Evolutionary conservation across 2,888 invertebrate species (phyloP).

Genomic region (Anaspis maculata): DNA sequence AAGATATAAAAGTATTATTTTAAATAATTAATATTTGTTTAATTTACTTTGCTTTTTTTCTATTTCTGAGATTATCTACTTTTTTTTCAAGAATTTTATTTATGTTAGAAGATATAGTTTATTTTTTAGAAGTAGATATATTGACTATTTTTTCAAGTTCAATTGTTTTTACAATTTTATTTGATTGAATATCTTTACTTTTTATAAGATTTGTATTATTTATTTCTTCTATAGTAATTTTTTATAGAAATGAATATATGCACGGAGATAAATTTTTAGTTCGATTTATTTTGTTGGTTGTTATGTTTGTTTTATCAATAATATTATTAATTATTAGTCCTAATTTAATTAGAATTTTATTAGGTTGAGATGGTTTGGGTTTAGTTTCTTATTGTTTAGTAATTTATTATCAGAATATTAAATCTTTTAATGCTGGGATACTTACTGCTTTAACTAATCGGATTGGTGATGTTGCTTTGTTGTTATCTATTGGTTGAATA

Average conservation of each 20-base stretch:
- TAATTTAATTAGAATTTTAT: conserved; percentile 4
- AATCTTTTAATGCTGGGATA: conserved; percentile 62
- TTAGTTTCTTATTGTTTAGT: conserved; percentile 66
- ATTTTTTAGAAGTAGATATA: conserved; percentile 50
- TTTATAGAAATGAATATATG: conserved; percentile 59
- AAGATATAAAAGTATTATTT: conserved; percentile 41
- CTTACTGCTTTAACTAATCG: conserved; percentile 67
- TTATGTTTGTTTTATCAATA: conserved; percentile 60
- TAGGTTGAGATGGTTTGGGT: conserved; percentile 45
- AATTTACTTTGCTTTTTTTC: conserved; percentile 46
- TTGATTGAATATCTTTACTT: conserved; percentile 56
- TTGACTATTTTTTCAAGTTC: conserved; percentile 44
- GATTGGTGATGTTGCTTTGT: conserved; percentile 61
- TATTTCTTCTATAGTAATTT: conserved; percentile 59
- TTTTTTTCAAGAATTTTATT: conserved; percentile 35
- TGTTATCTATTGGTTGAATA: conserved; percentile 40
- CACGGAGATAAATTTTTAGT: conserved; percentile 47
- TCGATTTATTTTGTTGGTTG: conserved; percentile 58
- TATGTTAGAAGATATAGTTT: conserved; percentile 38
- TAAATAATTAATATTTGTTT: conserved; percentile 45
- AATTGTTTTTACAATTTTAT: conserved; percentile 49
- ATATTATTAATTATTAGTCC: conserved; percentile 58
- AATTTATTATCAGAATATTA: conserved; percentile 61
- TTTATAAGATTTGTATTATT: conserved; percentile 57
- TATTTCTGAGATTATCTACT: conserved; percentile 44